phyloP scores from a whole-genome alignment of 1,140 invertebrate species.

The Euwallacea similis region DNA sequence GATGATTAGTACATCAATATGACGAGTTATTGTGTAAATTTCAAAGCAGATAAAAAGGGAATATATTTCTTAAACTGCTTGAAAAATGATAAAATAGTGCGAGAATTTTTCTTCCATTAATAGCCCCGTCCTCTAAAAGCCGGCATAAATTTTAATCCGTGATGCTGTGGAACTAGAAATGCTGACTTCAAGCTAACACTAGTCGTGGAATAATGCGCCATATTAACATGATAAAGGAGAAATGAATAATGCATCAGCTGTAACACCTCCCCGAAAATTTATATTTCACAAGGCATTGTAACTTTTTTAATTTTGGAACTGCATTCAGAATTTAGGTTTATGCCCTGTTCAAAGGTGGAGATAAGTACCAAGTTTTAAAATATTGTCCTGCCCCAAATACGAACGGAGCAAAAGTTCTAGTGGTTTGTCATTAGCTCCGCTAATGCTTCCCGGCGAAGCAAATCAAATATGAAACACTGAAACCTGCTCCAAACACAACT shows the following conservation, averaged over 20 bases:
- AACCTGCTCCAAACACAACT: too few relatives aligned
- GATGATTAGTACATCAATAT: too few relatives aligned
- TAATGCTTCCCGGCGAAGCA: neutral
- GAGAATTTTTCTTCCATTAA: too few relatives aligned
- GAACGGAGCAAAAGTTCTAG: neutral
- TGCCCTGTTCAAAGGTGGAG: neutral
- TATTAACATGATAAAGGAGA: constrained; percentile 19
- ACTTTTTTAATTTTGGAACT: neutral
- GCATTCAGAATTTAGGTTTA: neutral
- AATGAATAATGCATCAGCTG: constrained; percentile 10
- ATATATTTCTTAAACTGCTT: too few relatives aligned
- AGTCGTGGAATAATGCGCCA: constrained; percentile 4
- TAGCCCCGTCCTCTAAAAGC: neutral
- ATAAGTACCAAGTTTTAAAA: neutral
- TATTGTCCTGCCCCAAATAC: neutral
- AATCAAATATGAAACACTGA: too few relatives aligned
- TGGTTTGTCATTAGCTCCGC: neutral
- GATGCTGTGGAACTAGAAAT: constrained; percentile 9
- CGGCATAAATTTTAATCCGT: constrained; percentile 2
- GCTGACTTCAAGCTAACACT: constrained; percentile 9
- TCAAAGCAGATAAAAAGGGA: too few relatives aligned
- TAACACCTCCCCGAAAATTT: constrained; percentile 6
- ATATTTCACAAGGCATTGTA: neutral
- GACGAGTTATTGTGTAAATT: too few relatives aligned
- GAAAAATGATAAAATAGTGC: too few relatives aligned